A percentile compares a stretch with the other conserved stretches of the same genome.
phyloP scores from a whole-genome alignment of 1,140 invertebrate species.

The Acromyrmex echinatior region DNA sequence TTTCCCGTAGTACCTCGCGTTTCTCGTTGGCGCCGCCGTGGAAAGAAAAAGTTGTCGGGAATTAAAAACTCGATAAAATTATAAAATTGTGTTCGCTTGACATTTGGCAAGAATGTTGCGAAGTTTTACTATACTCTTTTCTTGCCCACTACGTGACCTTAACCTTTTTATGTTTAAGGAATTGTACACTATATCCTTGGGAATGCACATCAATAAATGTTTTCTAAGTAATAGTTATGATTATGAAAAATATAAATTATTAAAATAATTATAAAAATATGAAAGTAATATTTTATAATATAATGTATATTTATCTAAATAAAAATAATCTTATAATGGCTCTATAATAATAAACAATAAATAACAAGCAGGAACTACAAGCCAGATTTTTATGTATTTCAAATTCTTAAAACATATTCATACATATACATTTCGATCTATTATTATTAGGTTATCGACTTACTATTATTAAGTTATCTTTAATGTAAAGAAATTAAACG shows the following conservation, averaged over 20 bases:
- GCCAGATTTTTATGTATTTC: too few species aligned
- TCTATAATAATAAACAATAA: too few species aligned
- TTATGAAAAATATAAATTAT: background rate
- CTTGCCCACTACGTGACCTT: background rate
- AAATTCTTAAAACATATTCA: too few species aligned
- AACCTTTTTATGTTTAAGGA: background rate
- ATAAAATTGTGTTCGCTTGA: conserved; percentile 73
- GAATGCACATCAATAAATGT: background rate
- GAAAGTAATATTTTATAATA: background rate
- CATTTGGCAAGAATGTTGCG: conserved; percentile 63
- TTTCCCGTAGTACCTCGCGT: conserved; percentile 52
- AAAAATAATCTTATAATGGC: too few species aligned
- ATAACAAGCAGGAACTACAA: too few species aligned
- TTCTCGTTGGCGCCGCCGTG: conserved; percentile 37
- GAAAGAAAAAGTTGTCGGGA: conserved; percentile 77
- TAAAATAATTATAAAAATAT: background rate
- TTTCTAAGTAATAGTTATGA: background rate
- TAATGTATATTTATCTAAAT: background rate
- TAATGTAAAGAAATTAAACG: too few species aligned
- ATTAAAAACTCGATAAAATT: conserved; percentile 79
- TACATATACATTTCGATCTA: too few species aligned
- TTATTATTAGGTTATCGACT: too few species aligned
- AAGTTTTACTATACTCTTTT: conserved; percentile 67
- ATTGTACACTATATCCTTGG: background rate
- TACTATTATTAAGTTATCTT: too few species aligned